Percentiles rank a stretch among this genome's conserved stretches.
Conservation (phyloP, 2,113 vertebrate genomes). For the Spheniscus mendiculus region DNA sequence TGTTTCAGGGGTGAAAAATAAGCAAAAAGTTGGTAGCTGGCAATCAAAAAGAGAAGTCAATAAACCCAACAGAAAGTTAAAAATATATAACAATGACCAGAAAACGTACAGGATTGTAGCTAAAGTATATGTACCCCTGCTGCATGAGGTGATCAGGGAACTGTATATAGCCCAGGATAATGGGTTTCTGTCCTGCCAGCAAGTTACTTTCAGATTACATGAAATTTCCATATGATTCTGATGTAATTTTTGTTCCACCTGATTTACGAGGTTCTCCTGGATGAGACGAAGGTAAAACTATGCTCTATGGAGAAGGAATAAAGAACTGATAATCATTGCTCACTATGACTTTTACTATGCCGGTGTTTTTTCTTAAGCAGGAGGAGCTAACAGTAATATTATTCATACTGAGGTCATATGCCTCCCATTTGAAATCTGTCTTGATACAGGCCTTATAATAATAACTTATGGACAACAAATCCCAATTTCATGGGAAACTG, state of each 20-base stretch:
- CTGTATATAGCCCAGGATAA: not conserved
- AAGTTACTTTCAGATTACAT: not conserved
- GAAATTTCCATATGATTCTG: not conserved
- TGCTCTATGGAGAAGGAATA: not conserved
- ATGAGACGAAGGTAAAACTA: not conserved
- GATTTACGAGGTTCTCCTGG: not conserved
- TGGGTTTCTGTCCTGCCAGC: not conserved
- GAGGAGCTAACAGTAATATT: not conserved
- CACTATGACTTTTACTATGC: not conserved
- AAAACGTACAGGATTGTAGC: not conserved
- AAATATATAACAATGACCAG: not conserved
- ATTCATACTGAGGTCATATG: not conserved
- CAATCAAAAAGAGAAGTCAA: not conserved
- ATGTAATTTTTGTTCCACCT: not conserved
- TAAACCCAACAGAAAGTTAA: not conserved
- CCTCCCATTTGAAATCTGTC: not conserved
- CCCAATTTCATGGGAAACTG: not conserved
- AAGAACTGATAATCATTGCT: not conserved
- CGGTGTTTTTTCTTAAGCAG: not conserved
- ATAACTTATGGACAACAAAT: not conserved
- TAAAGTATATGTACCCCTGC: not conserved
- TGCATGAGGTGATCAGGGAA: not conserved
- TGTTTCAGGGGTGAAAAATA: not conserved
- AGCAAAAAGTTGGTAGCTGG: not conserved
- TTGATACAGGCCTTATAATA: not conserved